phyloP scores from a whole-genome alignment of 1,140 invertebrate species.

The Physella acuta region DNA sequence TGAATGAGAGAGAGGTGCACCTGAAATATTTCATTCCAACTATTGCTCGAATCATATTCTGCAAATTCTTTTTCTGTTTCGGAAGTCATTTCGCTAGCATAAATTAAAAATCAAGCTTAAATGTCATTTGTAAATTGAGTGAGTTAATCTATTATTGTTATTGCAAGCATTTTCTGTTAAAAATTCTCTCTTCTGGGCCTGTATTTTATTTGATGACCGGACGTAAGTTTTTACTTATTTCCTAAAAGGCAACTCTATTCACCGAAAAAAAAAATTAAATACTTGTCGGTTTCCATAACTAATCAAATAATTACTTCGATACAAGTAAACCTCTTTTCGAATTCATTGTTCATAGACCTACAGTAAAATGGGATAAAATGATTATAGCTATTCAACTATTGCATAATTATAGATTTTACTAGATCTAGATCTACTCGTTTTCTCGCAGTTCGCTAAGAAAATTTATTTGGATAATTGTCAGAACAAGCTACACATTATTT shows the following conservation, averaged over 20 bases:
- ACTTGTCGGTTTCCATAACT: too few relatives aligned
- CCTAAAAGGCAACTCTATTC: not conserved
- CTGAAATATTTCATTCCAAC: constrained; percentile 26
- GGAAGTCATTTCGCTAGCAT: not conserved
- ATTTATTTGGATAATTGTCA: too few relatives aligned
- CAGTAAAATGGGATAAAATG: too few relatives aligned
- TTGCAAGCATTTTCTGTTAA: not conserved
- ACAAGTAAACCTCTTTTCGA: too few relatives aligned
- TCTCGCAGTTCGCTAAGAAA: too few relatives aligned
- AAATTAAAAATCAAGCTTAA: not conserved
- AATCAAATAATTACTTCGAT: too few relatives aligned
- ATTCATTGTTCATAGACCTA: too few relatives aligned
- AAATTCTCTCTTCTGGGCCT: not conserved
- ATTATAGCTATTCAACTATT: too few relatives aligned
- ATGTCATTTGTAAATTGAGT: not conserved
- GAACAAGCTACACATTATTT: too few relatives aligned
- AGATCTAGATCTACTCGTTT: too few relatives aligned
- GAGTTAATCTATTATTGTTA: not conserved
- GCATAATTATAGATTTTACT: too few relatives aligned
- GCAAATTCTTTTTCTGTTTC: constrained; percentile 13
- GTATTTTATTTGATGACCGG: not conserved
- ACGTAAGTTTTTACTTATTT: not conserved
- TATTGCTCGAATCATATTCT: constrained; percentile 3
- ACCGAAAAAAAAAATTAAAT: not conserved
- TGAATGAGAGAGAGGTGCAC: too few relatives aligned